Conservation (phyloP, 2,113 vertebrate genomes). For the Pluvianellus socialis region DNA sequence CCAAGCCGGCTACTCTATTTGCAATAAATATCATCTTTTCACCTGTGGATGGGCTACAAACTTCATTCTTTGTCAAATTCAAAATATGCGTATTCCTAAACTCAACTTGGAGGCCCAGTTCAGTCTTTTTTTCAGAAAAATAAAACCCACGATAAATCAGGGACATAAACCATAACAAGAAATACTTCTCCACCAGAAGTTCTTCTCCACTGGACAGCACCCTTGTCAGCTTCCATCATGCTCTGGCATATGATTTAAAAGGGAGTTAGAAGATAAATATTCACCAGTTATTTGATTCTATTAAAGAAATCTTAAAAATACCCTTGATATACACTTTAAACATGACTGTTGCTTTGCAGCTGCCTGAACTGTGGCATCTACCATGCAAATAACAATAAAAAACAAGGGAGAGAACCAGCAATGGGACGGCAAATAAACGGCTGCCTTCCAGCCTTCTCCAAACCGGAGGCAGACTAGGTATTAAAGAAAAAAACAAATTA, state of each 20-base stretch:
- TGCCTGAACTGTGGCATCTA: neutral
- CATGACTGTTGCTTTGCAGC: neutral
- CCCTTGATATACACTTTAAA: neutral
- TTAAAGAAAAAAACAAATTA: neutral
- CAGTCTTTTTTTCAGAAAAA: neutral
- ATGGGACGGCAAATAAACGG: neutral
- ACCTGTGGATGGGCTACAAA: neutral
- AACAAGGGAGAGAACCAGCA: neutral
- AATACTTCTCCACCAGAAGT: neutral
- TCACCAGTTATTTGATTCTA: neutral
- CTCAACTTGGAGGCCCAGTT: neutral
- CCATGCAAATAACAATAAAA: neutral
- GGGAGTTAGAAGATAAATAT: neutral
- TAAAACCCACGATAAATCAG: neutral
- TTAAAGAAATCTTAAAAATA: neutral
- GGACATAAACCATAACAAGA: neutral
- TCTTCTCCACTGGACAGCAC: neutral
- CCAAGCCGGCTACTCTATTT: neutral
- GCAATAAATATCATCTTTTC: neutral
- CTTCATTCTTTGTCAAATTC: neutral
- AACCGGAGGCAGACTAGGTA: neutral
- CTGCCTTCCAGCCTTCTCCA: neutral
- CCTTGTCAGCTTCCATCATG: neutral
- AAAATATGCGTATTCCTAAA: neutral
- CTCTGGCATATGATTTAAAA: neutral